Conservation (phyloP, 2,797 vertebrate genomes). For the Acestrorhynchus altus region DNA sequence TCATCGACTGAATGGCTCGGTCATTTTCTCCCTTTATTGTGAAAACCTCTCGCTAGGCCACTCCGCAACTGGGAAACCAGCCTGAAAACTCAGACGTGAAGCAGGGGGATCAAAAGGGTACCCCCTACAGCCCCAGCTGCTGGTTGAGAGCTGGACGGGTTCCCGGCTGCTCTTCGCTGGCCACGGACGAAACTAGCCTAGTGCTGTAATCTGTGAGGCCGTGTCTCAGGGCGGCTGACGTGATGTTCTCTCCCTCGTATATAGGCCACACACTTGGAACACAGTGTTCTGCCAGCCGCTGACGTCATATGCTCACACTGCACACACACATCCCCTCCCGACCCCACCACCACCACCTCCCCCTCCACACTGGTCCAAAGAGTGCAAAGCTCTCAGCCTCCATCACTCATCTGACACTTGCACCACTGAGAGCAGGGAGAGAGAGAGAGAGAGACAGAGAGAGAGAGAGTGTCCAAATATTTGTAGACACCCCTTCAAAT, state of each 20-base stretch:
- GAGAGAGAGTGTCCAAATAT: not conserved
- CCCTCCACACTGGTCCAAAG: not conserved
- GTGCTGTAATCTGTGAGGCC: conserved; percentile 26
- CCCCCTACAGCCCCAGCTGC: conserved; percentile 2
- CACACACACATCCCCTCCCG: not conserved
- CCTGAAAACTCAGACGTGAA: not conserved
- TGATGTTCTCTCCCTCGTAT: conserved; percentile 48
- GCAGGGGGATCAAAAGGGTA: not conserved
- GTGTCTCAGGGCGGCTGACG: conserved; percentile 32
- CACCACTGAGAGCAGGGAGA: not conserved
- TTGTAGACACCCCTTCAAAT: not conserved
- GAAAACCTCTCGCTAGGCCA: not conserved
- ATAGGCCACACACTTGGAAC: conserved; percentile 55
- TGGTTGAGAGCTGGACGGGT: not conserved
- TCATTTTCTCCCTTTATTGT: not conserved
- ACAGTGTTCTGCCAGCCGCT: conserved; percentile 48
- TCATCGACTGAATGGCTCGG: not conserved
- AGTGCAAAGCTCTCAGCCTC: conserved; percentile 4
- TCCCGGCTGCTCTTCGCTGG: not conserved
- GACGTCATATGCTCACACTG: conserved; percentile 40
- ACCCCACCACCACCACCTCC: not conserved
- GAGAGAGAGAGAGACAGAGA: conserved; percentile 8
- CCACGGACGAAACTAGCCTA: not conserved
- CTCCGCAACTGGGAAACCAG: not conserved
- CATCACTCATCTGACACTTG: conserved; percentile 15